These are phyloP conservation scores for Elegia similella DNA, from an alignment of 2,888 invertebrate species.

Conservation along the genomic window DNA sequence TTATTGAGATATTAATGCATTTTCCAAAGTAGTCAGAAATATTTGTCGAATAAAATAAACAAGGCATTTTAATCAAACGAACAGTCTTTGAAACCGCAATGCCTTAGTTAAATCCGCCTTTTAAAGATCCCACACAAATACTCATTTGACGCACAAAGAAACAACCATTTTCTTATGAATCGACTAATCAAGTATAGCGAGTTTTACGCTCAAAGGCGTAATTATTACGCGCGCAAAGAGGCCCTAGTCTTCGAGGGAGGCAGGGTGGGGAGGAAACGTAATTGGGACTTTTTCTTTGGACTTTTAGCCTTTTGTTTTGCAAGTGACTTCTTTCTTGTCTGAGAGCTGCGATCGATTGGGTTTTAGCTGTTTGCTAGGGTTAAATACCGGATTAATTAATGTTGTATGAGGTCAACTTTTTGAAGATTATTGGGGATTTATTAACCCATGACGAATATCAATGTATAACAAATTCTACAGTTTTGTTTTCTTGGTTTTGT, in stretches of 20 bases:
- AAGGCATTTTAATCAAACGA: background rate
- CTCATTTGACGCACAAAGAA: constrained; percentile 10
- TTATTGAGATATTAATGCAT: no score
- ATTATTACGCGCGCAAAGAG: constrained; percentile 34
- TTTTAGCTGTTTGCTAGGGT: constrained; percentile 13
- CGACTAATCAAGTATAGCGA: constrained; percentile 7
- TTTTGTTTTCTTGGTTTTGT: no score
- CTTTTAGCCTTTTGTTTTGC: constrained; percentile 74
- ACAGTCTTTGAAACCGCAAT: background rate
- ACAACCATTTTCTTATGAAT: constrained; percentile 9
- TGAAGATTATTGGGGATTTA: no score
- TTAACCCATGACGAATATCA: no score
- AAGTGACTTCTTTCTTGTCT: constrained; percentile 71
- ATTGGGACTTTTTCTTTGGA: constrained; percentile 80
- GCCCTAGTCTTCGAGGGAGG: constrained; percentile 32
- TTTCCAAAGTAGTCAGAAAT: no score
- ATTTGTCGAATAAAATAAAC: no score
- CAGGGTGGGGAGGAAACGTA: constrained; percentile 51
- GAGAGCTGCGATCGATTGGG: constrained; percentile 58
- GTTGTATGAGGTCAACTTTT: background rate
- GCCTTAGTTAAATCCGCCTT: background rate
- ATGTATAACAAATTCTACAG: no score
- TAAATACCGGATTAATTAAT: background rate
- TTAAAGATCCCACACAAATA: constrained; percentile 13
- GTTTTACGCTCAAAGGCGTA: constrained; percentile 15